Evolutionary conservation across 2,797 vertebrate species (phyloP).

Genomic region (Oreochromis mossambicus): DNA sequence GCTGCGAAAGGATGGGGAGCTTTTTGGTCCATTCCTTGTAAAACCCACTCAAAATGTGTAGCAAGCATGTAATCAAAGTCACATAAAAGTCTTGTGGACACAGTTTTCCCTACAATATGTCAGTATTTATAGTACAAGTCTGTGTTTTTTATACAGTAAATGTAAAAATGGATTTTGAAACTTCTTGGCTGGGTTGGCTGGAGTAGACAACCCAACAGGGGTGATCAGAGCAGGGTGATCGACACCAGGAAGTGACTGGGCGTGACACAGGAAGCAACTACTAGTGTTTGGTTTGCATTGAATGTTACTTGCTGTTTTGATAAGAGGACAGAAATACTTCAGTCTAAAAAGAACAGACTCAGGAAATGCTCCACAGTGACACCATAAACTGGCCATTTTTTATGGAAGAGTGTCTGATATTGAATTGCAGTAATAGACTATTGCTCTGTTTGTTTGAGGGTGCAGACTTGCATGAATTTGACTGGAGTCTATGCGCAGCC

Average conservation of each 20-base stretch:
- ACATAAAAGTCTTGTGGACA: conserved; percentile 6
- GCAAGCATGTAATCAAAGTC: conserved; percentile 24
- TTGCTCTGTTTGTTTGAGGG: conserved; percentile 18
- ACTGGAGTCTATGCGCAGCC: conserved; percentile 18
- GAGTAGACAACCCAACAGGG: background rate
- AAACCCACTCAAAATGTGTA: background rate
- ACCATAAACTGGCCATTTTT: background rate
- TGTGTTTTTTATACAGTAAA: background rate
- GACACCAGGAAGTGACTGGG: conserved; percentile 32
- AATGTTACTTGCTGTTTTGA: conserved; percentile 22
- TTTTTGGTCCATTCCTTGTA: background rate
- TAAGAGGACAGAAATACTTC: conserved; percentile 30
- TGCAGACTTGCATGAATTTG: conserved; percentile 11
- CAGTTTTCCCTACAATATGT: background rate
- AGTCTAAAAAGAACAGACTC: background rate
- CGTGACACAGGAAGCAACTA: conserved; percentile 29
- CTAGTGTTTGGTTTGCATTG: conserved; percentile 20
- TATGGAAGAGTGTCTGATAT: background rate
- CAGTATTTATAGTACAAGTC: conserved; percentile 1
- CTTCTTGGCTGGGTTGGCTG: background rate
- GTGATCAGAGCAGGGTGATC: background rate
- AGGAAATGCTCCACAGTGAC: conserved; percentile 42
- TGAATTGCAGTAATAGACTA: background rate
- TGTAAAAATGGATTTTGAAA: background rate
- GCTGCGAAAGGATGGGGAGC: background rate